These are phyloP conservation scores for Galbula dea DNA, from an alignment of 2,113 vertebrate genomes.

Conservation along the genomic window DNA sequence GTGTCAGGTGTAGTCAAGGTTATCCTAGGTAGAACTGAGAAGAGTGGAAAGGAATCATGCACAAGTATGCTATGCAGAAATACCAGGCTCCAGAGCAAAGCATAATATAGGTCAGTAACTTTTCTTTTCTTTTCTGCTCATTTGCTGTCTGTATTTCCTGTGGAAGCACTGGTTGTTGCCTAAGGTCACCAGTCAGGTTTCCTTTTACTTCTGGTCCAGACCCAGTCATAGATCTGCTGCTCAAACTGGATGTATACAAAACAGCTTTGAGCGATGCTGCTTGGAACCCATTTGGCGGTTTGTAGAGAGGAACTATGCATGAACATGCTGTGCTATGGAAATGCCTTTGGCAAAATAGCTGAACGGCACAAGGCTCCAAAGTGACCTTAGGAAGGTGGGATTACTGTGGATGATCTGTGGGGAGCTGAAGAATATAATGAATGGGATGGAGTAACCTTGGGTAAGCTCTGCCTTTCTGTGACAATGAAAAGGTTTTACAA, in stretches of 20 bases:
- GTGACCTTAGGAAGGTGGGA: background rate
- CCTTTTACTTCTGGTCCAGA: background rate
- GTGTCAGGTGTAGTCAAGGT: background rate
- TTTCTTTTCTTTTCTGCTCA: background rate
- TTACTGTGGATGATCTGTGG: background rate
- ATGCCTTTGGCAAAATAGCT: background rate
- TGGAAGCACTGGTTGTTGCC: background rate
- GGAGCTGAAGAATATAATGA: background rate
- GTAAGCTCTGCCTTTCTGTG: constrained; percentile 4
- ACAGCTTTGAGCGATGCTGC: background rate
- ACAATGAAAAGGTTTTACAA: constrained; percentile 25
- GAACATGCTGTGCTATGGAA: background rate
- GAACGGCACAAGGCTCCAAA: background rate
- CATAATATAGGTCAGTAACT: background rate
- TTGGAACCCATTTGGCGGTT: background rate
- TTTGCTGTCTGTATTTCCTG: background rate
- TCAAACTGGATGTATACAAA: background rate
- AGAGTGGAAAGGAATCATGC: background rate
- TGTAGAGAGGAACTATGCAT: background rate
- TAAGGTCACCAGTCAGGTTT: background rate
- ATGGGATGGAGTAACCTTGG: background rate
- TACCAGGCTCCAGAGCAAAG: background rate
- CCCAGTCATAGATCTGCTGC: background rate
- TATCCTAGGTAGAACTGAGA: background rate
- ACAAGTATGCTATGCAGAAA: background rate